Evolutionary conservation across 2,888 invertebrate genomes (phyloP), one percentile per base, ranked within the genome.

Genomic region (Malthinus flaveolus): DNA sequence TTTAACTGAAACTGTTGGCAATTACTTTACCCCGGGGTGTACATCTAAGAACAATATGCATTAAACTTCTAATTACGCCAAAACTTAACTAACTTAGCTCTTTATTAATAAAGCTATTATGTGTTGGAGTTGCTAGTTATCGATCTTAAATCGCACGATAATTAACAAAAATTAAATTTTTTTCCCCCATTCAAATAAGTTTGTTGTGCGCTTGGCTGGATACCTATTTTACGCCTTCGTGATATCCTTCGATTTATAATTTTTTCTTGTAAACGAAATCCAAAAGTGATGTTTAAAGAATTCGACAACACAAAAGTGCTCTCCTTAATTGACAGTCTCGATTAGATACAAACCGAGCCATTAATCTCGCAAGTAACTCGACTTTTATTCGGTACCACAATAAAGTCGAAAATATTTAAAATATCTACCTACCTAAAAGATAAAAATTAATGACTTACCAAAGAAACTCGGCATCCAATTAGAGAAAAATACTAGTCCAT

Each of bases 261-360:
- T 32, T 12, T 44, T 56, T 53, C 46, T 53, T 56, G 36, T 56
- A 49, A 8, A 11, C 39, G 36, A 37, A 54, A 54, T 54, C 54
- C 36, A 48, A 45, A 42, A n/a, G n/a, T 34, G 45, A 42, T 51
- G 42, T 37, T 56, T 15, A 49, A 59, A 53, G 66, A 66, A 67
- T 68, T 56, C 64, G 64, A 70, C 72, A 71, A 73, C 71, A 71
- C 71, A 65, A 56, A 67, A 65, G 66, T 67, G 70, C 68, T 71
- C 71, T 63, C 66, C 66, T 72, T 76, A 76, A 76, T 76, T 76
- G 76, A 76, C 76, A 75, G 74, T 71, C 44, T 35, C 71, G 75
- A 75, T 76, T 76, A 76, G 76, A 75, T 75, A 73, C 62, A 66
- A 23, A 56, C 59, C 57, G 67, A 61, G 60, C 68, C 73, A 71